phyloP scores from a whole-genome alignment of 2,113 vertebrate genomes.

The Canis aureus region DNA sequence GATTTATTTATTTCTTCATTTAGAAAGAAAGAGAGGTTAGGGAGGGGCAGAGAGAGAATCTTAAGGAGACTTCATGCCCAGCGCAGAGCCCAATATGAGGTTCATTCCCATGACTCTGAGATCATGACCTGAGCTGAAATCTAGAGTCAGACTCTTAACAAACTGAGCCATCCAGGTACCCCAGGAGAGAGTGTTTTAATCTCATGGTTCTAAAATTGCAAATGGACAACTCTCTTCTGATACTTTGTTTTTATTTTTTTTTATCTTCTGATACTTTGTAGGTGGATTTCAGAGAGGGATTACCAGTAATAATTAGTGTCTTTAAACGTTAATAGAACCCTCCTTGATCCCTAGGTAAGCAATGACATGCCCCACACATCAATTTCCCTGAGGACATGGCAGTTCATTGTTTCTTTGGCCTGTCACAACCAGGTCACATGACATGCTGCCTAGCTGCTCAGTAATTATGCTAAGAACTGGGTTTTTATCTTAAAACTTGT shows the following conservation, averaged over 20 bases:
- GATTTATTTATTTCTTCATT: not conserved
- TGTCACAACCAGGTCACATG: constrained; percentile 55
- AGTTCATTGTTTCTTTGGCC: constrained; percentile 55
- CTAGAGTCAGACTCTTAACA: not conserved
- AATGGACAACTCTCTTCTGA: not conserved
- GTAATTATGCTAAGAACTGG: constrained; percentile 75
- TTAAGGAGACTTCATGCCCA: not conserved
- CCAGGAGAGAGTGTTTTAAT: not conserved
- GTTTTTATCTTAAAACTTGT: constrained; percentile 79
- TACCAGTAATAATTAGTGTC: not conserved
- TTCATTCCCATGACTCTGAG: not conserved
- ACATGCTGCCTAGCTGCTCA: not conserved
- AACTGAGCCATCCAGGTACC: not conserved
- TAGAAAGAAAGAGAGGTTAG: not conserved
- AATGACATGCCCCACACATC: not conserved
- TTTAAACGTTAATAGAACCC: not conserved
- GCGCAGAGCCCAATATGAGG: not conserved
- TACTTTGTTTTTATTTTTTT: not conserved
- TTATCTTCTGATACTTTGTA: not conserved
- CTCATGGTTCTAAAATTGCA: not conserved
- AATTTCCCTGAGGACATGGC: not conserved
- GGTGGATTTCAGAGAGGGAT: not conserved
- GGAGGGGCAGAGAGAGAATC: not conserved
- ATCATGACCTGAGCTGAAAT: not conserved
- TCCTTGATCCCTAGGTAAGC: not conserved